phyloP scores from a whole-genome alignment of 2,888 invertebrate species.

The Muschampia staudingeri region DNA sequence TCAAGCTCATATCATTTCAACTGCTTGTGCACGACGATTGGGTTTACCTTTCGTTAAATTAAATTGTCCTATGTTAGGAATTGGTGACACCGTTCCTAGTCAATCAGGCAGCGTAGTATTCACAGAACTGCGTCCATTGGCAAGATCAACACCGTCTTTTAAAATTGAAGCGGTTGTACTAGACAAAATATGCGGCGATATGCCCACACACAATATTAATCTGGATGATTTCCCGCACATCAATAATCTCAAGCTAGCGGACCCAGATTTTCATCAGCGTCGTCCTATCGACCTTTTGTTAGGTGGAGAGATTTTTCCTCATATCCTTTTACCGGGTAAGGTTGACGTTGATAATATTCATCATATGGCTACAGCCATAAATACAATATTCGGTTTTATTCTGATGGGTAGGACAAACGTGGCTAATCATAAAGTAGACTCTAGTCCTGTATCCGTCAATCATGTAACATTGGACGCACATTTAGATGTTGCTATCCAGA shows the following conservation, averaged over 20 bases:
- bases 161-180: too few species aligned
- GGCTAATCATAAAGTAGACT: neutral
- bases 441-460: neutral
- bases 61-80: slow-evolving; percentile 21
- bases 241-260: too few species aligned
- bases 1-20: neutral
- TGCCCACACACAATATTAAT: too few species aligned
- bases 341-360: slow-evolving; percentile 1
- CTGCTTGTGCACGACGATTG: slow-evolving; percentile 12
- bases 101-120: slow-evolving; percentile 15
- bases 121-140: slow-evolving; percentile 12
- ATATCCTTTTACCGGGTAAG: slow-evolving; percentile 10
- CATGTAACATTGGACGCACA: neutral
- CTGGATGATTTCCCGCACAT: too few species aligned
- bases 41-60: slow-evolving; percentile 1
- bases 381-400: neutral
- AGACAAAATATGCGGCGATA: too few species aligned
- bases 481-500: slow-evolving; percentile 12
- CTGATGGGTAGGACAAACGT: slow-evolving; percentile 6
- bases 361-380: slow-evolving; percentile 11
- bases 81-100: slow-evolving; percentile 10
- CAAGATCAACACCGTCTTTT: slow-evolving; percentile 15
- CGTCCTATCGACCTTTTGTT: slow-evolving; percentile 11
- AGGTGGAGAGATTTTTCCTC: slow-evolving; percentile 14
- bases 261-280: neutral